Evolutionary conservation across 2,888 invertebrate genomes (phyloP), one percentile per base, ranked within the genome.

Genomic region (Nephrocerus scutellatus): DNA sequence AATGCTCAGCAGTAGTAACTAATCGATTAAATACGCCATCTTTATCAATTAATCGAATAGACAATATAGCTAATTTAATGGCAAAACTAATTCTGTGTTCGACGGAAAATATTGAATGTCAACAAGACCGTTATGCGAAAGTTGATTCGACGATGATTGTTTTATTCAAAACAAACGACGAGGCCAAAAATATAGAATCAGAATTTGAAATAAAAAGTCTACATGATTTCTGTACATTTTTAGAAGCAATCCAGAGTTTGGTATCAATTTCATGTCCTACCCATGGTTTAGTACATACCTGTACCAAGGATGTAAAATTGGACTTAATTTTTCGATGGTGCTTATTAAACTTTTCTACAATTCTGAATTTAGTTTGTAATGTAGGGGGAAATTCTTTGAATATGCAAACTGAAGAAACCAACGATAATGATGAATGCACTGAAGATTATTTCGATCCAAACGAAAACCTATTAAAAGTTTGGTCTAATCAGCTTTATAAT

Each of bases 401-500:
- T 8, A 13, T 25, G 5, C 16, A 43, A 19, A 45, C 21, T 10
- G 21, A 41, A 8, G 53, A 58, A 15, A 34, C 30, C n/a, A 40
- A 39, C 4, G 62, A 63, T 22, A 45, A 44, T 20, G 58, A 61
- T 13, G 63, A 65, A 37, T 43, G 55, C 4, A 58, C 57, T 3
- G 62, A 64, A 30, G 62, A 64, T 35, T 61, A 59, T 33, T 60
- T 58, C 41, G 66, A 64, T 54, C 51, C 57, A 25, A 58, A 59
- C 48, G 62, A 62, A 10, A 59, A 56, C 41, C 39, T 61, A 12
- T 46, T 63, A 1, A 61, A 58, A 37, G 50, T 53, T 13, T 66
- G 63, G 63, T 58, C 61, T 2, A 57, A 61, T 8, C 46, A 47
- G 12, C 40, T 66, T 32, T 56, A 56, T 34, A 42, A 41, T 0